A percentile compares a stretch with the other conserved stretches of the same genome.
phyloP scores from a whole-genome alignment of 2,888 invertebrate species.

The Andrena minutula region DNA sequence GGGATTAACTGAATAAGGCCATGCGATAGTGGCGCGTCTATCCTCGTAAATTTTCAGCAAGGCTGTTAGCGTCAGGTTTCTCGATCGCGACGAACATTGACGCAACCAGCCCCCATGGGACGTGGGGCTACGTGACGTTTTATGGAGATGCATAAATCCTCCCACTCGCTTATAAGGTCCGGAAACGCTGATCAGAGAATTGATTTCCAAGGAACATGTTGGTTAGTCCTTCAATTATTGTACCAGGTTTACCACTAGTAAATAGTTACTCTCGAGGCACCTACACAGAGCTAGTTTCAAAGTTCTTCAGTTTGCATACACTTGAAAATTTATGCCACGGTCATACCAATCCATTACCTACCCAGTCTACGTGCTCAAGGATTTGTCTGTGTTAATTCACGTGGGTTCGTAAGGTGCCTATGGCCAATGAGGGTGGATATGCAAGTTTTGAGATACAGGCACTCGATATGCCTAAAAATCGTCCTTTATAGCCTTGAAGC shows the following conservation, averaged over 20 bases:
- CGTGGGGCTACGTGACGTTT: slow-evolving; percentile 11
- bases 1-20: neutral
- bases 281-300: neutral
- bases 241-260: neutral
- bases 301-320: neutral
- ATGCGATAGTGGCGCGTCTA: slow-evolving; percentile 2
- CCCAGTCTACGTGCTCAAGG: neutral
- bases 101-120: slow-evolving; percentile 29
- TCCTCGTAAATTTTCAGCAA: slow-evolving; percentile 30
- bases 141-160: slow-evolving; percentile 42
- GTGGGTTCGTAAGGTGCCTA: neutral
- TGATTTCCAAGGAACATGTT: slow-evolving; percentile 13
- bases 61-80: slow-evolving; percentile 23
- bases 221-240: neutral
- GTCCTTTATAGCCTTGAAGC: neutral
- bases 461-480: neutral
- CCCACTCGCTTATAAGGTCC: slow-evolving; percentile 12
- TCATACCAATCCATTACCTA: neutral
- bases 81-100: slow-evolving; percentile 12
- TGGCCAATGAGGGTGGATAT: neutral
- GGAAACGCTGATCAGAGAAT: slow-evolving; percentile 19
- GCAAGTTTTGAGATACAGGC: neutral
- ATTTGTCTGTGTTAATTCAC: neutral
- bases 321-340: neutral
- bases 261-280: neutral